Evolutionary conservation across 2,888 invertebrate species (phyloP), one percentile per base, ranked within the genome.

Genomic region (Heliconius hortense): DNA sequence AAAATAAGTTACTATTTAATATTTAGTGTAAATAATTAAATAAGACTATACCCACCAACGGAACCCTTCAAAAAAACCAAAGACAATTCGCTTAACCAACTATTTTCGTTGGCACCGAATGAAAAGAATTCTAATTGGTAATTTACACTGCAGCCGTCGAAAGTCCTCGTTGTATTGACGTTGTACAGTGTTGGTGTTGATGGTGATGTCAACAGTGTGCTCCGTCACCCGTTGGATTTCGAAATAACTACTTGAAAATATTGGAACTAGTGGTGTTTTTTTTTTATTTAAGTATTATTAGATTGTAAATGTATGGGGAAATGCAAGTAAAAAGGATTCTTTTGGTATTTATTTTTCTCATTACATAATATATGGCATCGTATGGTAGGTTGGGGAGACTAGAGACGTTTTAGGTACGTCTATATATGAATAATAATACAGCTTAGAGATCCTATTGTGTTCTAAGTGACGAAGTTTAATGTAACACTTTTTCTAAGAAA

Each of bases 61-160:
- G 85, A 85, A 85, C 84, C 80, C 72, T 35, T 24, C 21, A 62
- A 26, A 71, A 67, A 53, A 26, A 35, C 72, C 70, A 74, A 68
- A 72, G 76, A 56, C 74, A 72, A 76, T 60, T 79, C 73, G 78
- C 74, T 79, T 78, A 76, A 78, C 76, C 77, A 82, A 79, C 80
- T 78, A 80, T 82, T 80, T 81, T 81, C 78, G 81, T 80, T 81
- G 79, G 82, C 83, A 79, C 82, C 81, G 81, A 83, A 80, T 86
- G 84, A 85, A 88, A 86, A 84, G 82, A 82, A 83, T 83, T 85
- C 88, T 89, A 89, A 89, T 89, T 89, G 89, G 88, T 88, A 87
- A 89, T 88, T 88, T 84, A 84, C 87, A 74, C 78, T 78, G 80
- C 80, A 78, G 75, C 76, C 76, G 78, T 75, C 67, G 73, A 74